Percentiles rank a stretch among this genome's conserved stretches.
phyloP scores from a whole-genome alignment of 2,113 vertebrate species.

The Naja naja region DNA sequence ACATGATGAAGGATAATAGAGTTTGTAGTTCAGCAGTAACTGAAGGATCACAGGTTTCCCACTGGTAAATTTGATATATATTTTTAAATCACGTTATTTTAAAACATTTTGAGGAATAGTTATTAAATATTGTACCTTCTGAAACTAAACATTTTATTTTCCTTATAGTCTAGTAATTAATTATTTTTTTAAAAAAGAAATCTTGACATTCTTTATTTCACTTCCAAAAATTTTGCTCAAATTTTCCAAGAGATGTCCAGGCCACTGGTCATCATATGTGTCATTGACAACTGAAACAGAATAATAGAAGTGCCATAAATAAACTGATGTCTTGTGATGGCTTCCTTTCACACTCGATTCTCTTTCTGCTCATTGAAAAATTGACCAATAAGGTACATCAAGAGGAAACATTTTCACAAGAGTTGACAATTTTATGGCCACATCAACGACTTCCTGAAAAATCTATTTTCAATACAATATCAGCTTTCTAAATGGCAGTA shows the following conservation, averaged over 20 bases:
- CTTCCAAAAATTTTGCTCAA: not conserved
- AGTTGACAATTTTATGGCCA: not conserved
- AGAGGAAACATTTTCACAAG: not conserved
- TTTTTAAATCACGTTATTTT: not conserved
- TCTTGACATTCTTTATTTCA: not conserved
- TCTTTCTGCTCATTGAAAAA: not conserved
- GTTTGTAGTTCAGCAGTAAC: not conserved
- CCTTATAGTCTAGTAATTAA: not conserved
- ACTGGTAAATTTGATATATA: not conserved
- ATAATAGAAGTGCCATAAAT: not conserved
- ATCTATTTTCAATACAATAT: not conserved
- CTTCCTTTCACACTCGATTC: not conserved
- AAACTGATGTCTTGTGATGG: not conserved
- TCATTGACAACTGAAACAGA: not conserved
- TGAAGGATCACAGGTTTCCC: not conserved
- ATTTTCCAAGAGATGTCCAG: constrained; percentile 10
- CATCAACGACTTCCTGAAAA: not conserved
- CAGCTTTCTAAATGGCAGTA: not conserved
- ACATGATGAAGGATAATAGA: not conserved
- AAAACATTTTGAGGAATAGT: not conserved
- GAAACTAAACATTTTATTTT: not conserved
- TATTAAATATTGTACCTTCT: not conserved
- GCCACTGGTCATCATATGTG: not conserved
- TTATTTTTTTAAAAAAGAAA: not conserved
- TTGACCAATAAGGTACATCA: not conserved